Evolutionary conservation across 2,797 vertebrate species (phyloP).

Genomic region (Tarsius wallacei): DNA sequence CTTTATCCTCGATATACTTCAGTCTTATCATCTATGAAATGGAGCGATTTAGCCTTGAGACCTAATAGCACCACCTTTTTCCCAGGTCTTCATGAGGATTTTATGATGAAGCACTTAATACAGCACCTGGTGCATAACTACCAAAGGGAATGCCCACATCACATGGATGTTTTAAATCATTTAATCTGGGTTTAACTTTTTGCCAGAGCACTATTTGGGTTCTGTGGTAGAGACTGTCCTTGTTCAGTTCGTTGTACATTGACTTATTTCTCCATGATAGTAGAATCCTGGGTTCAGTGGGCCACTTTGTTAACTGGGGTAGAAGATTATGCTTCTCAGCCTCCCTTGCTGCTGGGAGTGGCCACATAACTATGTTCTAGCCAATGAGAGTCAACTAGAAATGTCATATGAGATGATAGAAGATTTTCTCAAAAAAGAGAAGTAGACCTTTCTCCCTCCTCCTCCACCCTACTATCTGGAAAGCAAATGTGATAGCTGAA

Average conservation of each 20-base stretch:
- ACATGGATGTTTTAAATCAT: background rate
- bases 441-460: background rate
- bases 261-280: background rate
- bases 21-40: background rate
- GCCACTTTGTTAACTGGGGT: background rate
- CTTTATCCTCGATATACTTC: background rate
- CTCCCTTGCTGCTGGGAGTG: background rate
- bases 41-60: background rate
- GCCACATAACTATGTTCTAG: background rate
- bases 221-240: background rate
- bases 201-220: background rate
- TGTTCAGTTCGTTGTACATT: background rate
- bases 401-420: background rate
- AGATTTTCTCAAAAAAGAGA: background rate
- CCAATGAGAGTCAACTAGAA: conserved; percentile 2
- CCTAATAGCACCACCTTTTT: background rate
- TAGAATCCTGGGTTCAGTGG: background rate
- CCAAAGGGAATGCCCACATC: background rate
- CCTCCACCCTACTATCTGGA: background rate
- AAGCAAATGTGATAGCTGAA: background rate
- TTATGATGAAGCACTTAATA: background rate
- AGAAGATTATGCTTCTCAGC: background rate
- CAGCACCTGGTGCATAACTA: background rate
- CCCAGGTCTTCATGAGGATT: background rate
- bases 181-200: background rate